Evolutionary conservation across 2,797 vertebrate species (phyloP), one percentile per base, ranked within the genome.

Genomic region (Pipistrellus nathusii): DNA sequence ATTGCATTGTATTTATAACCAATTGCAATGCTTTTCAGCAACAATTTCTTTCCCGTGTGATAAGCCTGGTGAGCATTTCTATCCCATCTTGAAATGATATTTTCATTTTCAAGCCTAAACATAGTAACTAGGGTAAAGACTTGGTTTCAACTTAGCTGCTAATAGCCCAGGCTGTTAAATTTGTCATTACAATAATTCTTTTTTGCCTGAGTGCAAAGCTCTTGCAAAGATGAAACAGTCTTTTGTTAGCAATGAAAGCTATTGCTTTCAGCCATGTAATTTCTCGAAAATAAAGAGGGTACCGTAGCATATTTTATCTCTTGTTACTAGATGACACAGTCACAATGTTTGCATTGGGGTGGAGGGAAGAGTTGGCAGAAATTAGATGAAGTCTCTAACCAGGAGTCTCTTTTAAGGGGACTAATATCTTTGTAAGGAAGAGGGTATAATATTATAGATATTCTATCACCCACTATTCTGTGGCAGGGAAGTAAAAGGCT

Each of bases 31-130:
- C 85, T 92, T 94, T 96, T 96, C 86, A 97, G 81, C 80, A 96
- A 90, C 73, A 25, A 18, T 95, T 96, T 90, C 3, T 96, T 96
- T 97, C 71, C 88, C 64, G 57, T 92, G 85, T 87, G 81, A 95
- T 94, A 90, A 1, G 0, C 64, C 85, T 93, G 86, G 71, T 85
- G 86, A 97, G 41, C 57, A 83, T 93, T 97, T 95, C 85, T 76
- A 90, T 96, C 91, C 86, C 92, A 92, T 91, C 90, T 94, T 93
- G 91, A 92, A 96, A 97, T 96, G 97, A 96, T 97, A 95, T 97
- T 97, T 97, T 97, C 93, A 89, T 93, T 96, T 97, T 97, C 41
- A 89, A 86, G 76, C 93, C 95, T 96, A 97, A 97, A 95, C 80
- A 97, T 96, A 97, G 97, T 94, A 95, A 94, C 83, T 94, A 94